These are phyloP conservation scores for Brachionus rubens DNA, from an alignment of 1,140 invertebrate species.

Conservation along the genomic window DNA sequence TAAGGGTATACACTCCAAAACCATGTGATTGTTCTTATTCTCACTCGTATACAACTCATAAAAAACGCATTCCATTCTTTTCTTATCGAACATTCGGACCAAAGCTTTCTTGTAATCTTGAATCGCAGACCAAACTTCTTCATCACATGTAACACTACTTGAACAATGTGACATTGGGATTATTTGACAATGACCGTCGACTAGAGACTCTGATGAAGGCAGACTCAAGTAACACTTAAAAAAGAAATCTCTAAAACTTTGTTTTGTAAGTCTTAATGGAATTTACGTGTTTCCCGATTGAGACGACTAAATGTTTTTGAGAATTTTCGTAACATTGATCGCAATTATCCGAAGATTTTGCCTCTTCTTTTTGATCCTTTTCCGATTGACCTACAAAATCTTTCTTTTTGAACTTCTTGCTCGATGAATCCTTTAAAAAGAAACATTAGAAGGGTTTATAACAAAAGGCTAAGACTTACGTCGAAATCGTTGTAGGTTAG, in stretches of 20 bases:
- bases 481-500: neutral
- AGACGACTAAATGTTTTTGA: slow-evolving; percentile 80
- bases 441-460: no score
- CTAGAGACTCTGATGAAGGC: slow-evolving; percentile 73
- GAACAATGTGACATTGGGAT: slow-evolving; percentile 75
- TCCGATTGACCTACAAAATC: no score
- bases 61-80: slow-evolving; percentile 74
- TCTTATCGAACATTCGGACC: slow-evolving; percentile 70
- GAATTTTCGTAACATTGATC: slow-evolving; percentile 76
- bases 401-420: slow-evolving; percentile 8
- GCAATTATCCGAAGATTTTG: slow-evolving; percentile 74
- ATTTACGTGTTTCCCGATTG: slow-evolving; percentile 66
- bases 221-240: slow-evolving; percentile 71
- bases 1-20: slow-evolving; percentile 81
- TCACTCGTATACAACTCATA: slow-evolving; percentile 79
- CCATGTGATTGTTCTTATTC: slow-evolving; percentile 76
- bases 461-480: no score
- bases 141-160: slow-evolving; percentile 77
- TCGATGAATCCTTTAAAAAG: no score
- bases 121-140: slow-evolving; percentile 87
- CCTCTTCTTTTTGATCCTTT: slow-evolving; percentile 69
- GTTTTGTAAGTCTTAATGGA: neutral
- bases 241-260: slow-evolving; percentile 15
- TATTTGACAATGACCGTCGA: slow-evolving; percentile 81
- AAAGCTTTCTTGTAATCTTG: slow-evolving; percentile 73